Evolutionary conservation across 1,140 invertebrate genomes (phyloP).

Genomic region (Drosophila nigrodunni): DNA sequence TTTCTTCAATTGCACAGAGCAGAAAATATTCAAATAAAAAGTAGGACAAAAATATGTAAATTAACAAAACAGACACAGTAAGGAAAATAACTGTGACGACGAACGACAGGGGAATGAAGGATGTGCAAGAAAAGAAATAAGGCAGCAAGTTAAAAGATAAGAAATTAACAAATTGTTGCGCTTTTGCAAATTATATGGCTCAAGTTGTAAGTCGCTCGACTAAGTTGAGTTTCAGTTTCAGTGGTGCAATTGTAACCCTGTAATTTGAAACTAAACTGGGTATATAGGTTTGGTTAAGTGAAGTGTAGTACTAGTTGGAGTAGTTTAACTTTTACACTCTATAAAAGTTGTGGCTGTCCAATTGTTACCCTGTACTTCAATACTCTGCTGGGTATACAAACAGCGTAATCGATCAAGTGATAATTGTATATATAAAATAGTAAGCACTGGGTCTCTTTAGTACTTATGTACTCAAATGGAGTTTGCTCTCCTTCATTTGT

Average conservation of each 20-base stretch:
- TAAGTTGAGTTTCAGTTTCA: constrained; percentile 38
- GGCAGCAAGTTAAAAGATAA: constrained; percentile 49
- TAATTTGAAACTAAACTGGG: not conserved
- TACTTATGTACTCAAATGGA: not conserved
- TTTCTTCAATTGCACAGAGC: constrained; percentile 58
- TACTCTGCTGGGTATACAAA: too few relatives aligned
- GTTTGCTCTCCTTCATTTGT: constrained; percentile 64
- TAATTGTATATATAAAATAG: too few relatives aligned
- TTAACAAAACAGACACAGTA: constrained; percentile 49
- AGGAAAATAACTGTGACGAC: constrained; percentile 9
- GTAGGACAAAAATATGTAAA: constrained; percentile 71
- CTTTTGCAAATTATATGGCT: constrained; percentile 77
- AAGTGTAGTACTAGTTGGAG: too few relatives aligned
- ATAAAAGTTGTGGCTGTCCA: too few relatives aligned
- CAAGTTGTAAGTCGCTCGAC: constrained; percentile 59
- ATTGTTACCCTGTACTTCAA: too few relatives aligned
- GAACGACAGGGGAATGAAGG: not conserved
- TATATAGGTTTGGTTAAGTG: not conserved
- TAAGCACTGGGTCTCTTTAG: not conserved
- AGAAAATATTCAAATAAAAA: constrained; percentile 26
- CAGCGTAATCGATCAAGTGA: too few relatives aligned
- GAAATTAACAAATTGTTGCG: constrained; percentile 81
- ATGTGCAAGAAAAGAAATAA: constrained; percentile 7
- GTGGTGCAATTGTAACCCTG: constrained; percentile 33
- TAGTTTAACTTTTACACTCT: too few relatives aligned